Evolutionary conservation across 23 tunicate species (phyloP).

Genomic region (Ascidia mentula): DNA sequence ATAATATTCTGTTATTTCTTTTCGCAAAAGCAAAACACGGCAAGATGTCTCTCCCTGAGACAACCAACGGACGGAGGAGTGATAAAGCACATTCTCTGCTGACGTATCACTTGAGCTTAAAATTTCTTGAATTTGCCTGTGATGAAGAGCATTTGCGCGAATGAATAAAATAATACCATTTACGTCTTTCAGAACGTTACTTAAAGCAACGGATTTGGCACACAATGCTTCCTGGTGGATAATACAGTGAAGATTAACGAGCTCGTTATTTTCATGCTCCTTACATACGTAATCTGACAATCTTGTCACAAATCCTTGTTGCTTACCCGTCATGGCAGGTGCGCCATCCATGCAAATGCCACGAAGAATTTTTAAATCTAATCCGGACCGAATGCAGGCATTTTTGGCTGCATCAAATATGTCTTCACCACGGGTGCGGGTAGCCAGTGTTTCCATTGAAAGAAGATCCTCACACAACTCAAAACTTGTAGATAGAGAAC

Average conservation of each 20-base stretch:
- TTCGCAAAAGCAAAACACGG: slow-evolving; percentile 12
- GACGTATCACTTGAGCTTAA: slow-evolving; percentile 2
- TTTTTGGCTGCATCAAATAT: slow-evolving; percentile 29
- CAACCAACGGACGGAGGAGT: slow-evolving; percentile 20
- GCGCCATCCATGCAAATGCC: slow-evolving; percentile 38
- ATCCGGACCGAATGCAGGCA: slow-evolving; percentile 32
- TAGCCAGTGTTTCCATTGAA: slow-evolving; percentile 30
- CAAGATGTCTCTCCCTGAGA: slow-evolving; percentile 15
- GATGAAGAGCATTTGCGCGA: slow-evolving; percentile 39
- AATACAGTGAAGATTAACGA: slow-evolving; percentile 42
- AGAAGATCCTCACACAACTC: slow-evolving; percentile 28
- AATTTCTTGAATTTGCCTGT: slow-evolving; percentile 7
- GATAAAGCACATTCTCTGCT: background rate
- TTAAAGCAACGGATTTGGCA: slow-evolving; percentile 51
- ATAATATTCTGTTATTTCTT: slow-evolving; percentile 5
- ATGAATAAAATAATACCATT: slow-evolving; percentile 33
- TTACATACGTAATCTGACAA: slow-evolving; percentile 42
- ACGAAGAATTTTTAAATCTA: slow-evolving; percentile 28
- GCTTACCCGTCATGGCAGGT: slow-evolving; percentile 46
- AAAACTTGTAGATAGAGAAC: slow-evolving; percentile 18
- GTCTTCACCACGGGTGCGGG: slow-evolving; percentile 27
- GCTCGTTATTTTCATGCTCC: slow-evolving; percentile 29
- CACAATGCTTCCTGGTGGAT: slow-evolving; percentile 56
- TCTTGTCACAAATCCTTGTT: slow-evolving; percentile 51
- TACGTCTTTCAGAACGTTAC: slow-evolving; percentile 33